A percentile compares a stretch with the other conserved stretches of the same genome.
These are phyloP conservation scores for Lampris megalopsis DNA, from an alignment of 2,113 vertebrate species.

Conservation along the genomic window DNA sequence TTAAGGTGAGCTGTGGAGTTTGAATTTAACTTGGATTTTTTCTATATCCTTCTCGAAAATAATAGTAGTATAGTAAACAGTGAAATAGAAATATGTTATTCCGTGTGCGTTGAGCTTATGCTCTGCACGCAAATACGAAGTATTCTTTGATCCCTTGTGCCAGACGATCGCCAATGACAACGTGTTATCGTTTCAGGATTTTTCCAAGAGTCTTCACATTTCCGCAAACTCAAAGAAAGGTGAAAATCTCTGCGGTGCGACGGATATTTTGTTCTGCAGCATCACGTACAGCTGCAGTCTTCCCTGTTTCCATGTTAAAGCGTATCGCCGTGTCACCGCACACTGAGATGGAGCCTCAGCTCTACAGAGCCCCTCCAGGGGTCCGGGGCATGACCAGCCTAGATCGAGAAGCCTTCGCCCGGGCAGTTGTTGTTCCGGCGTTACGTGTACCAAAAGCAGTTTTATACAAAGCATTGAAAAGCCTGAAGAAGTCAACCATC, in stretches of 20 bases:
- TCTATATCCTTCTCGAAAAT: background rate
- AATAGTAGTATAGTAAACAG: background rate
- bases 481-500: constrained; percentile 85
- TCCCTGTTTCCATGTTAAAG: constrained; percentile 11
- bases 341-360: constrained; percentile 74
- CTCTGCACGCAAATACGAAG: no score
- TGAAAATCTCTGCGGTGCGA: background rate
- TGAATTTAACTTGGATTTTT: background rate
- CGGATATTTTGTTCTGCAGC: constrained; percentile 3
- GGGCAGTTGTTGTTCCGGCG: constrained; percentile 86
- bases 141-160: background rate
- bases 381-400: constrained; percentile 94
- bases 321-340: constrained; percentile 72
- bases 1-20: constrained; percentile 68
- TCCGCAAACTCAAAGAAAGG: constrained; percentile 15
- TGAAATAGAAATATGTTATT: no score
- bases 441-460: constrained; percentile 86
- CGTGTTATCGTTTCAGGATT: constrained; percentile 43
- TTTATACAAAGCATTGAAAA: constrained; percentile 83
- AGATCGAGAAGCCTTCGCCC: constrained; percentile 89
- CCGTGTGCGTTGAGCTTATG: no score
- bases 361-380: constrained; percentile 81
- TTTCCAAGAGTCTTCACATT: constrained; percentile 40
- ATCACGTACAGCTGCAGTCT: background rate
- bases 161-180: background rate